phyloP scores from a whole-genome alignment of 35 echinoderm and acorn worm genomes.

The Strongylocentrotus purpuratus region DNA sequence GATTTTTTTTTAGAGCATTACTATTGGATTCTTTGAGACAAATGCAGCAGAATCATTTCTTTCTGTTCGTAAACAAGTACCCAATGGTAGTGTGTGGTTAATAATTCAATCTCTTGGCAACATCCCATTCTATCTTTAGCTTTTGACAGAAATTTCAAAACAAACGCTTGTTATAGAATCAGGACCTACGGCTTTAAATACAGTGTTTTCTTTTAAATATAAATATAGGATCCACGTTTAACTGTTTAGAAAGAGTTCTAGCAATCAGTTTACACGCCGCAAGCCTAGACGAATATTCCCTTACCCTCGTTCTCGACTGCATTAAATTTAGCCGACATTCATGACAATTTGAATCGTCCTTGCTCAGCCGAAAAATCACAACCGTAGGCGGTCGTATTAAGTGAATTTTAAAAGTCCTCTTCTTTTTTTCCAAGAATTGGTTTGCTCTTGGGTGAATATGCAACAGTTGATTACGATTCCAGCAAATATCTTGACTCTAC shows the following conservation, averaged over 20 bases:
- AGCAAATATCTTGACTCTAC: too few relatives aligned
- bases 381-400: background rate
- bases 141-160: background rate
- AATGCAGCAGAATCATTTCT: too few relatives aligned
- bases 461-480: too few relatives aligned
- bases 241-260: background rate
- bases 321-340: background rate
- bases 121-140: background rate
- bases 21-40: too few relatives aligned
- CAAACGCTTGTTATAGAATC: background rate
- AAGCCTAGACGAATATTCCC: background rate
- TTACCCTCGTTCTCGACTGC: background rate
- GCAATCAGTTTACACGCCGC: background rate
- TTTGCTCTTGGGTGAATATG: background rate
- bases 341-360: background rate
- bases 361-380: background rate
- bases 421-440: background rate
- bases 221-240: too few relatives aligned
- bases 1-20: too few relatives aligned
- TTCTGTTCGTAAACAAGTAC: too few relatives aligned
- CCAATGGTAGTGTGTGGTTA: too few relatives aligned
- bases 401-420: background rate
- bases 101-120: background rate
- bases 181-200: background rate
- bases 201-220: too few relatives aligned